Percentiles rank a stretch among this genome's conserved stretches.
Evolutionary conservation across 2,888 invertebrate genomes (phyloP).

Genomic region (Masnerella sp.): DNA sequence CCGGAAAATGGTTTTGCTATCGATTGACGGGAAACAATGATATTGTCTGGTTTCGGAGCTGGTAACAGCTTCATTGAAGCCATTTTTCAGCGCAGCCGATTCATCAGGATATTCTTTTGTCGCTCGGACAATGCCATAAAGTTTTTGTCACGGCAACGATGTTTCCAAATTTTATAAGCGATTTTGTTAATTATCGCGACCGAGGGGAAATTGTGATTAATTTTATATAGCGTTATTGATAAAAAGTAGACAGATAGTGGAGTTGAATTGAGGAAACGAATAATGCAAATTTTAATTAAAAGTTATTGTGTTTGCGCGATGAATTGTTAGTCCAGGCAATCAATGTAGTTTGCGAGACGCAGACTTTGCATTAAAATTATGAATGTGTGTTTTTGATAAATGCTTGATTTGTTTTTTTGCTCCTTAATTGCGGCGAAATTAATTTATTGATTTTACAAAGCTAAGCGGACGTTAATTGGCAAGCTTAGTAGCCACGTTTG

Average conservation of each 20-base stretch:
- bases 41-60: constrained; percentile 49
- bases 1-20: constrained; percentile 51
- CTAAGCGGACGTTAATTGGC: too few species aligned
- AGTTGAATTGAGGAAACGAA: background rate
- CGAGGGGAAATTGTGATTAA: constrained; percentile 1
- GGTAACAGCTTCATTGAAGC: constrained; percentile 48
- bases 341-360: background rate
- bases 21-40: constrained; percentile 50
- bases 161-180: constrained; percentile 37
- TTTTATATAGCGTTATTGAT: constrained; percentile 1
- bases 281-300: constrained; percentile 3
- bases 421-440: too few species aligned
- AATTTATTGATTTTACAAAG: too few species aligned
- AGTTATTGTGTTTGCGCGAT: background rate
- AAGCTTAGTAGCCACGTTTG: too few species aligned
- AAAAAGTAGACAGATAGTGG: background rate
- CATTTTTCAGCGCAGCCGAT: constrained; percentile 43
- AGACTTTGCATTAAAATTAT: background rate
- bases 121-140: constrained; percentile 32
- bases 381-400: background rate
- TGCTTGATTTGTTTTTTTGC: too few species aligned
- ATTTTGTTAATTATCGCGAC: constrained; percentile 27
- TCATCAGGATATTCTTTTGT: constrained; percentile 52
- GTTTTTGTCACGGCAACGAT: constrained; percentile 35
- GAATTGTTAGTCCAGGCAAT: background rate